These are phyloP conservation scores for Griposia aprilina DNA, from an alignment of 2,888 invertebrate genomes.

Conservation along the genomic window DNA sequence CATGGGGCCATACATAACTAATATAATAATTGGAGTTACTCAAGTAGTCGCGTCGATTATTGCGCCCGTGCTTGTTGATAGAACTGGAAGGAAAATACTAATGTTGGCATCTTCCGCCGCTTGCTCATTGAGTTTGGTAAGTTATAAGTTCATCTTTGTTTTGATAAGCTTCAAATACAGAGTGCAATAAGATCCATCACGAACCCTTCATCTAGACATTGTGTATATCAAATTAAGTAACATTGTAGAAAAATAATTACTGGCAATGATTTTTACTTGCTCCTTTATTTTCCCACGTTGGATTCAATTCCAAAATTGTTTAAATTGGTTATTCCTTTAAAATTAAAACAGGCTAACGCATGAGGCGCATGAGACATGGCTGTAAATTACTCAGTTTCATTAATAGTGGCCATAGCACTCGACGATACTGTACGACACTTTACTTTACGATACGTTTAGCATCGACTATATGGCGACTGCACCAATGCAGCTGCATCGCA, in stretches of 20 bases:
- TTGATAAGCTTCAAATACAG: not conserved
- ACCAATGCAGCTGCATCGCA: not conserved
- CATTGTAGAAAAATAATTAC: not conserved
- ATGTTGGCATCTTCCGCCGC: slow-evolving; percentile 73
- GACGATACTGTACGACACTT: too few relatives aligned
- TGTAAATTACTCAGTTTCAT: too few relatives aligned
- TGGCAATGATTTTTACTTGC: not conserved
- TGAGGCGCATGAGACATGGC: too few relatives aligned
- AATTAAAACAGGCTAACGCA: too few relatives aligned
- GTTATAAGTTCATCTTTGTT: slow-evolving; percentile 30
- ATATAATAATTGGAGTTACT: slow-evolving; percentile 75
- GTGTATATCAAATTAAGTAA: not conserved
- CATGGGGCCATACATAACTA: slow-evolving; percentile 73
- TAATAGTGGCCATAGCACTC: not conserved
- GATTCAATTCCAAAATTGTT: not conserved
- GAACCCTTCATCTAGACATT: not conserved
- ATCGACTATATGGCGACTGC: not conserved
- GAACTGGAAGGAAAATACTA: slow-evolving; percentile 73
- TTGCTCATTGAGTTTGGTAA: slow-evolving; percentile 76
- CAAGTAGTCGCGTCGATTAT: slow-evolving; percentile 72
- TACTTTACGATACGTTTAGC: not conserved
- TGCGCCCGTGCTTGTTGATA: slow-evolving; percentile 76
- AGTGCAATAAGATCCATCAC: not conserved
- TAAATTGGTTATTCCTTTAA: too few relatives aligned
- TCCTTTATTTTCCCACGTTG: not conserved